Conservation (phyloP, 1,140 invertebrate genomes). For the Drosophila ercepeae region DNA sequence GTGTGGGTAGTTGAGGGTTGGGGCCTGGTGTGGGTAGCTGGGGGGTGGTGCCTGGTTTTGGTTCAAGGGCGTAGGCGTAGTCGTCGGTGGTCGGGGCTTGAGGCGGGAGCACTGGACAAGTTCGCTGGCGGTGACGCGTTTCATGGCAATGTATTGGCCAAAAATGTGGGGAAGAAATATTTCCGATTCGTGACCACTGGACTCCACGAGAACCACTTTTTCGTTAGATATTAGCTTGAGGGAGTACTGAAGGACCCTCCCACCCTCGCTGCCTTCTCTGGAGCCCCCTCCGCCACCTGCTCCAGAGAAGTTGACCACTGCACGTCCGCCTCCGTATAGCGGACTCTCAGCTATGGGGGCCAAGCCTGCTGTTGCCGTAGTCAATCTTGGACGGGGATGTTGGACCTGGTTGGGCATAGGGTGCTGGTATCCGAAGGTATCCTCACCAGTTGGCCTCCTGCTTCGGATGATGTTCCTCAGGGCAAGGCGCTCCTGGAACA, state of each 20-base stretch:
- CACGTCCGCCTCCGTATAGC: background rate
- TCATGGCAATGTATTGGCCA: background rate
- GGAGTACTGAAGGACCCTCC: background rate
- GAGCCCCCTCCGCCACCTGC: no score
- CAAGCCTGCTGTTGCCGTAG: background rate
- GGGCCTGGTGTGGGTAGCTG: background rate
- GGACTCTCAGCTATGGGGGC: background rate
- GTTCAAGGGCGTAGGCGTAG: background rate
- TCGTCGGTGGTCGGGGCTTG: background rate
- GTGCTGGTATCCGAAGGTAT: background rate
- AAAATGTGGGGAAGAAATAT: background rate
- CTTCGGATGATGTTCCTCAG: background rate
- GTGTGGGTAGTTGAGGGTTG: background rate
- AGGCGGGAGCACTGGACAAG: background rate
- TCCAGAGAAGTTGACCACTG: background rate
- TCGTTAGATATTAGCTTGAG: background rate
- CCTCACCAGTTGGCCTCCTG: background rate
- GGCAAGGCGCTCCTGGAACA: background rate
- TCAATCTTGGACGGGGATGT: background rate
- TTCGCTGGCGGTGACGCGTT: background rate
- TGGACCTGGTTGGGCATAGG: background rate
- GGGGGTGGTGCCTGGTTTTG: background rate
- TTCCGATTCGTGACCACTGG: background rate
- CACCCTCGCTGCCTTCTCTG: background rate
- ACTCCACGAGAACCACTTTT: background rate